Evolutionary conservation across 2,888 invertebrate genomes (phyloP), one percentile per base, ranked within the genome.

Genomic region (Plemyria rubiginata): DNA sequence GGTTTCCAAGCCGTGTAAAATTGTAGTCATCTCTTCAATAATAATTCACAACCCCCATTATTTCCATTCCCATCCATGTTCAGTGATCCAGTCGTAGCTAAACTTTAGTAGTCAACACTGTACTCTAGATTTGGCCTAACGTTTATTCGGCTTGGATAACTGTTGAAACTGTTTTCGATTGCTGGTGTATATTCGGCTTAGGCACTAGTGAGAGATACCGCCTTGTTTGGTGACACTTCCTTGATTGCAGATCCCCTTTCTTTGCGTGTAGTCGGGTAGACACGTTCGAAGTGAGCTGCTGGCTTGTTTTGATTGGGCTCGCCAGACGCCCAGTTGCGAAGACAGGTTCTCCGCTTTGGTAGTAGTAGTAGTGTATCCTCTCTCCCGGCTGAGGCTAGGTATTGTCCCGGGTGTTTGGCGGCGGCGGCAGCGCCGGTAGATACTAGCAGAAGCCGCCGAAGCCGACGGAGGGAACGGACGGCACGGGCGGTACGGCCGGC

Each of bases 361-460:
- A n/a, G n/a, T n/a, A n/a, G n/a, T n/a, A n/a, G n/a, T n/a, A 32
- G 11, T 38, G 36, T 38, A 38, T 11, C 8, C 32, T 7, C 36
- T 38, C 36, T 38, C 36, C 36, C 11, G 36, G 9, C 36, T 38
- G 36, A 38, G 36, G 11, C 11, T 38, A 38, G 11, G 4, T 38
- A 38, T 11, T 4, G 36, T 38, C 36, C 36, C 36, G 36, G 36
- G 36, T 38, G 11, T 15, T 38, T 13, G 9, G 45, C 60, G 60
- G 48, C 28, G 59, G 54, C 41, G 15, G 45, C 60, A 60, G 48
- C 28, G 59, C 53, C 41, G 15, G 8, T 8, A 32, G 57, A 53
- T 78, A 81, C 90, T 92, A 93, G 81, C 93, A 93, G 87, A 90
- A 93, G 70, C 90, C 89, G 71, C 90, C 89, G 85, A 93, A 93